Conservation (phyloP, 2,888 invertebrate genomes). For the Lissonota sp. region DNA sequence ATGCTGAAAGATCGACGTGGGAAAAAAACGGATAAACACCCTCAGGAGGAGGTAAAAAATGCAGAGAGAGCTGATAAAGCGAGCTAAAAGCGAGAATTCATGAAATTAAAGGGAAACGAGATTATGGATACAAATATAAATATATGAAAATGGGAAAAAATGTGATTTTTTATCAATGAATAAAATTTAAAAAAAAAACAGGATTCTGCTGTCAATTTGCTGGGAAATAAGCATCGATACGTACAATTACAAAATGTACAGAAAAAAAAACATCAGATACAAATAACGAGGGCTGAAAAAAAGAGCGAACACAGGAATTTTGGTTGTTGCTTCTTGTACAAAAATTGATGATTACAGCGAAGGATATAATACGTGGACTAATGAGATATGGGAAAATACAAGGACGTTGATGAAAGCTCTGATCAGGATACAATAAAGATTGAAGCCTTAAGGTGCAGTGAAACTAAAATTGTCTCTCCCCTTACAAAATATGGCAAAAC, state of each 20-base stretch:
- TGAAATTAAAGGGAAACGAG: conserved; percentile 2
- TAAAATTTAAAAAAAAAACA: background rate
- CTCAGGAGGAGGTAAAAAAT: too few species aligned
- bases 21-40: too few species aligned
- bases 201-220: background rate
- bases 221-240: conserved; percentile 56
- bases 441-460: conserved; percentile 67
- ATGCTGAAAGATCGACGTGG: too few species aligned
- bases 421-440: conserved; percentile 64
- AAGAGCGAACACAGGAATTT: conserved; percentile 25
- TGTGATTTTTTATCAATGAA: background rate
- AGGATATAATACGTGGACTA: conserved; percentile 75
- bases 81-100: conserved; percentile 39
- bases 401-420: conserved; percentile 66
- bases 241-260: conserved; percentile 79
- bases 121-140: conserved; percentile 44
- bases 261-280: conserved; percentile 54
- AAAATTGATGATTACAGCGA: conserved; percentile 80
- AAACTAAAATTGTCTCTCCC: conserved; percentile 1
- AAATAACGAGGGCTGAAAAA: conserved; percentile 28
- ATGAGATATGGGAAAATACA: conserved; percentile 78
- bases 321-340: background rate
- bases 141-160: conserved; percentile 10
- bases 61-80: conserved; percentile 40
- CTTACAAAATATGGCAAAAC: too few species aligned